These are phyloP conservation scores for Blennius ocellaris DNA, from an alignment of 2,113 vertebrate species.

Conservation along the genomic window DNA sequence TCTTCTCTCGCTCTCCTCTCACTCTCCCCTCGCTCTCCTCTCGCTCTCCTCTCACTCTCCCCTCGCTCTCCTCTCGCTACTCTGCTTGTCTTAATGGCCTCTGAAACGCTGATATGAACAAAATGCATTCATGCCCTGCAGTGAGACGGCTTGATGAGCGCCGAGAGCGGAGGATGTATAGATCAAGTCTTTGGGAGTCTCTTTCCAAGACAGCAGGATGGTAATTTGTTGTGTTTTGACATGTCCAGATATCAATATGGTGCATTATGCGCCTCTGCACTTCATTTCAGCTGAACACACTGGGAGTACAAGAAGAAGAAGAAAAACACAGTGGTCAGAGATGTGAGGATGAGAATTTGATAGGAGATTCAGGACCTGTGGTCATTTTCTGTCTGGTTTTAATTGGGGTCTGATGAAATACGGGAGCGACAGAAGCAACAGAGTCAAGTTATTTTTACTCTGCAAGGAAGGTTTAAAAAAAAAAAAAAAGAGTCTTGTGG, in stretches of 20 bases:
- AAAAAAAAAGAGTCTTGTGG: too few species aligned
- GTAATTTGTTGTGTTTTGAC: conserved; percentile 68
- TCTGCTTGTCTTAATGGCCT: conserved; percentile 76
- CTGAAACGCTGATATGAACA: conserved; percentile 82
- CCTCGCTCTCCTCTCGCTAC: conserved; percentile 44
- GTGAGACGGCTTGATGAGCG: conserved; percentile 68
- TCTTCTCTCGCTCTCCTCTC: too few species aligned
- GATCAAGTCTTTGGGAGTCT: conserved; percentile 64
- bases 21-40: too few species aligned
- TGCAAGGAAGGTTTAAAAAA: too few species aligned
- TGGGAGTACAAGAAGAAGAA: conserved; percentile 8
- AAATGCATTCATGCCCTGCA: conserved; percentile 80
- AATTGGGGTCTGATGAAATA: background rate
- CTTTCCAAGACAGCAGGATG: conserved; percentile 41
- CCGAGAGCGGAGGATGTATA: conserved; percentile 69
- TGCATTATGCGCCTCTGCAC: conserved; percentile 61
- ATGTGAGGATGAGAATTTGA: background rate
- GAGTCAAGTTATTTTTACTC: background rate
- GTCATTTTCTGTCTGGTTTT: too few species aligned
- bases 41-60: too few species aligned
- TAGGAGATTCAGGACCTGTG: too few species aligned
- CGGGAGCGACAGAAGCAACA: background rate
- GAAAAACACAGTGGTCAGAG: background rate
- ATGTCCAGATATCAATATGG: conserved; percentile 63
- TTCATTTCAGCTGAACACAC: conserved; percentile 55